Evolutionary conservation across 2,113 vertebrate species (phyloP).

Genomic region (Coryphaenoides rupestris): DNA sequence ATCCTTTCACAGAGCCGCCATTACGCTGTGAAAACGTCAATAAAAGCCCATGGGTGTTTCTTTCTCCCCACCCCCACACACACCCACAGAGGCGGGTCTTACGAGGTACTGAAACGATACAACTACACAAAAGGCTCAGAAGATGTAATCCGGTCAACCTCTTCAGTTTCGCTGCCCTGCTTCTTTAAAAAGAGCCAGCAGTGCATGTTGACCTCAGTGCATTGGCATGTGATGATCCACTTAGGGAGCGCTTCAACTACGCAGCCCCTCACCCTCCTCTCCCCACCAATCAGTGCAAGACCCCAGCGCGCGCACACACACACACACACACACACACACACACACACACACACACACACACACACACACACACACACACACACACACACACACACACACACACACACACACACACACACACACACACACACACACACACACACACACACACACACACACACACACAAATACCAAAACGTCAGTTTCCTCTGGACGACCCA

Average conservation of each 20-base stretch:
- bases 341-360: too few species aligned
- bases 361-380: too few species aligned
- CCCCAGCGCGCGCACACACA: constrained; percentile 20
- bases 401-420: constrained; percentile 34
- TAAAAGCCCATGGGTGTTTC: neutral
- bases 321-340: neutral
- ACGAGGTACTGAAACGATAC: constrained; percentile 15
- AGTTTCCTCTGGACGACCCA: constrained; percentile 52
- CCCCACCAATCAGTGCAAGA: constrained; percentile 12
- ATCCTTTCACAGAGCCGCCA: too few species aligned
- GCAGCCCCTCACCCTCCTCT: constrained; percentile 32
- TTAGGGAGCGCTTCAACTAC: constrained; percentile 46
- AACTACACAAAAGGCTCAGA: constrained; percentile 36
- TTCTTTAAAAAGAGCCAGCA: constrained; percentile 47
- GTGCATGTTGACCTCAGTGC: constrained; percentile 63
- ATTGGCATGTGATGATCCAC: constrained; percentile 69
- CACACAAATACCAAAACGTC: constrained; percentile 51
- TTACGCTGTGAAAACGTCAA: neutral
- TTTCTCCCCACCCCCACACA: too few species aligned
- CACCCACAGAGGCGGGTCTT: too few species aligned
- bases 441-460: too few species aligned
- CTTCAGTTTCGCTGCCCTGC: constrained; percentile 15
- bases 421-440: too few species aligned
- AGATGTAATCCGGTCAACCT: constrained; percentile 49
- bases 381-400: too few species aligned